Conservation (phyloP, 2,113 vertebrate species). For the Sinocyclocheilus rhinocerous region DNA sequence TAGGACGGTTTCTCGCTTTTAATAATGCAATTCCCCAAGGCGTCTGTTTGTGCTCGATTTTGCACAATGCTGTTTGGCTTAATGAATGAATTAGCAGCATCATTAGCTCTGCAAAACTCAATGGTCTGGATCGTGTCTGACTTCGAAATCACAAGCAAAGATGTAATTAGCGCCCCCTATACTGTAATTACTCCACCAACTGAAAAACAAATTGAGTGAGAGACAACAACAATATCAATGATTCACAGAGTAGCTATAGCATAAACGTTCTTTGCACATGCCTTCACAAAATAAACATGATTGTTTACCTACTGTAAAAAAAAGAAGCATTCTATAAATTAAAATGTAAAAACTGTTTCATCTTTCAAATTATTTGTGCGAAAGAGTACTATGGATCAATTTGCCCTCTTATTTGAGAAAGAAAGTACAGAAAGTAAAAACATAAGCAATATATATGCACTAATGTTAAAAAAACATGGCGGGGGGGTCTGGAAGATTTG, state of each 20-base stretch:
- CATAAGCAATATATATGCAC: no score
- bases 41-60: constrained; percentile 24
- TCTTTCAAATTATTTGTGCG: no score
- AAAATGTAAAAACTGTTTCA: no score
- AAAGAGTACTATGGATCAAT: no score
- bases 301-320: background rate
- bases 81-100: constrained; percentile 55
- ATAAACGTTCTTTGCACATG: background rate
- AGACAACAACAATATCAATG: constrained; percentile 1
- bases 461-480: no score
- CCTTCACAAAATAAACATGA: background rate
- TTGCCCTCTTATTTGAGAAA: no score
- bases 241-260: background rate
- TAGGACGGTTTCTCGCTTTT: constrained; percentile 2
- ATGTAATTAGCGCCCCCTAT: constrained; percentile 48
- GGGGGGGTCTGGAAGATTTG: no score
- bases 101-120: constrained; percentile 49
- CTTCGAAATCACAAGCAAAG: constrained; percentile 44
- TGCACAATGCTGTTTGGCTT: constrained; percentile 28
- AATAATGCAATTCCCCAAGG: constrained; percentile 33
- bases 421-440: no score
- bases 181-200: constrained; percentile 41
- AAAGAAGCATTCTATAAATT: background rate
- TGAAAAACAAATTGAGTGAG: constrained; percentile 31
- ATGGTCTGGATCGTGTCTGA: constrained; percentile 49